Percentiles rank a stretch among this genome's conserved stretches.
Conservation (phyloP, 1,140 invertebrate species). For the Brachionus paranguensis region DNA sequence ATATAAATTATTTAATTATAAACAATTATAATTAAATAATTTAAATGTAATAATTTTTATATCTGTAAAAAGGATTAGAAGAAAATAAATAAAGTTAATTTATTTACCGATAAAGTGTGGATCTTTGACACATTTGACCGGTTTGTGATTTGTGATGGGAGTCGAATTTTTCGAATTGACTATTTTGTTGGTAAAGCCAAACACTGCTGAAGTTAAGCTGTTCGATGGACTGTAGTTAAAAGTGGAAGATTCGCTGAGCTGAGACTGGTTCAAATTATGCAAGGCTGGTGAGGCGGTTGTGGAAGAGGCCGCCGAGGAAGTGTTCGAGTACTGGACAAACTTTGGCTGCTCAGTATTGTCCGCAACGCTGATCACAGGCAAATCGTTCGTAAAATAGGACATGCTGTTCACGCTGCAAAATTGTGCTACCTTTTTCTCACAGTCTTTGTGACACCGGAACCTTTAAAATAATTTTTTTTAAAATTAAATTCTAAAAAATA, state of each 20-base stretch:
- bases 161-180: constrained; percentile 14
- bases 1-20: no score
- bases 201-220: background rate
- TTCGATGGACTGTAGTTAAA: background rate
- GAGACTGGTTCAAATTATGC: background rate
- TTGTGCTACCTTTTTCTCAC: constrained; percentile 5
- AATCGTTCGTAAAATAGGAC: background rate
- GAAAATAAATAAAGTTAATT: background rate
- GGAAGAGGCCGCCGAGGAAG: constrained; percentile 19
- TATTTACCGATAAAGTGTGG: background rate
- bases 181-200: background rate
- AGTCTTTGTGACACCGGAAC: constrained; percentile 37
- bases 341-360: background rate
- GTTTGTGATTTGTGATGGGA: background rate
- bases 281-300: constrained; percentile 1
- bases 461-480: background rate
- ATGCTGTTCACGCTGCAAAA: background rate
- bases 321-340: background rate
- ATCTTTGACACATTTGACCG: background rate
- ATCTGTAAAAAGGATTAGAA: no score
- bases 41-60: no score
- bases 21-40: no score
- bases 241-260: background rate
- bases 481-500: background rate
- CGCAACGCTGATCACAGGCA: background rate